These are phyloP conservation scores for Agrochola lychnidis DNA, from an alignment of 2,888 invertebrate genomes.

Conservation along the genomic window DNA sequence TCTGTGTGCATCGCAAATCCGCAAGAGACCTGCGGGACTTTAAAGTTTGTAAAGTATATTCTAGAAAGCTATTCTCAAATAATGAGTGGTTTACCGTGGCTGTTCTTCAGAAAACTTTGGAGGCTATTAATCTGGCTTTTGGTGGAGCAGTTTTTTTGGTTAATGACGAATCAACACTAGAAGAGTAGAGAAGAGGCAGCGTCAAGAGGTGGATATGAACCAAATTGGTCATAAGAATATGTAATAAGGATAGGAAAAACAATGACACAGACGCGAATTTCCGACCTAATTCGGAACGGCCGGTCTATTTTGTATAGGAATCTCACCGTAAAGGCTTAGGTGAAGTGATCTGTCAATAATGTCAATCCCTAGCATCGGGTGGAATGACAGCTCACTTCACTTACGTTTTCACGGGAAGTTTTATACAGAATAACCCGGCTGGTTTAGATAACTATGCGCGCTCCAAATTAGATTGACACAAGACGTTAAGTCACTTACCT, in stretches of 20 bases:
- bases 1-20: slow-evolving; percentile 20
- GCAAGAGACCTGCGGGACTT: slow-evolving; percentile 1
- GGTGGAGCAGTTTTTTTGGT: background rate
- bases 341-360: too few species aligned
- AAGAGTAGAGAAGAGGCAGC: background rate
- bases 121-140: background rate
- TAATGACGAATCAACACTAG: background rate
- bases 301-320: too few species aligned
- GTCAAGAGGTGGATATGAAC: background rate
- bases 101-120: background rate
- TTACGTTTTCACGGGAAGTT: too few species aligned
- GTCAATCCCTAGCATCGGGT: too few species aligned
- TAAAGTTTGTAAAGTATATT: slow-evolving; percentile 13
- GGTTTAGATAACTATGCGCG: slow-evolving; percentile 2
- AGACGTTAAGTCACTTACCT: background rate
- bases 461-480: slow-evolving; percentile 7
- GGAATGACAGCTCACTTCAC: too few species aligned
- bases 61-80: slow-evolving; percentile 14
- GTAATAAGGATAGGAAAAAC: background rate
- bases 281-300: too few species aligned
- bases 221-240: background rate
- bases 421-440: too few species aligned
- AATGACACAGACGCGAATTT: background rate
- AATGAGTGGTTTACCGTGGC: background rate
- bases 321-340: too few species aligned